Evolutionary conservation across 2,888 invertebrate species (phyloP), one percentile per base, ranked within the genome.

Genomic region (Coronaproctus castanopsis): DNA sequence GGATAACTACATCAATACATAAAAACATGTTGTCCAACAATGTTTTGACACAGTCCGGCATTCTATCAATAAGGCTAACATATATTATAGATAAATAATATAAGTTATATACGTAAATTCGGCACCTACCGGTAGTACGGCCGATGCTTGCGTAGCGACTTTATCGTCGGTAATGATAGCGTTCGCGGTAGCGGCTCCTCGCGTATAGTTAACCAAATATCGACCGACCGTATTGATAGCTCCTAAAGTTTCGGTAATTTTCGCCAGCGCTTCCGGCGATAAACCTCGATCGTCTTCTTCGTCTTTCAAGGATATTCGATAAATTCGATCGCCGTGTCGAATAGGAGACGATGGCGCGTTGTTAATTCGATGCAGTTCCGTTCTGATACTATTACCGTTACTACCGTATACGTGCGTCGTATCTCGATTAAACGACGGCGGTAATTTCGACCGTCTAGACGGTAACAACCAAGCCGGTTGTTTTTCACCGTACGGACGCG

Each of bases 161-260:
- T 57, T 23, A 8, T 63, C 61, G n/a, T 60, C 57, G 3, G 59
- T 54, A 14, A 60, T 54, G 8, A 57, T 22, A 19, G 55, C 49
- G 14, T 48, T 54, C 2, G 60, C 55, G 19, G 62, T 59, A 21
- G 56, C 54, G 2, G 60, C 60, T 20, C 71, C 71, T 8, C 81
- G 72, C 0, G 83, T 87, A 77, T 87, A 85, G 67, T 87, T 87
- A 1, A 90, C 86, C 64, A 90, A 76, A 69, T 86, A 87, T 69
- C 83, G 81, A 0, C 89, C 89, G 0, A 90, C 85, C 1, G 88
- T 87, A 65, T 89, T 89, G 19, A 90, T 76, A 2, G 89, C 89
- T 36, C 88, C 88, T 2, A 80, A 69, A 1, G 80, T 80, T 69
- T 80, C 80, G 1, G 78, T 76, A 62, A 79, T 77, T 57, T 74